Evolutionary conservation across 1,140 invertebrate species (phyloP), one percentile per base, ranked within the genome.

Genomic region (Papilio machaon): DNA sequence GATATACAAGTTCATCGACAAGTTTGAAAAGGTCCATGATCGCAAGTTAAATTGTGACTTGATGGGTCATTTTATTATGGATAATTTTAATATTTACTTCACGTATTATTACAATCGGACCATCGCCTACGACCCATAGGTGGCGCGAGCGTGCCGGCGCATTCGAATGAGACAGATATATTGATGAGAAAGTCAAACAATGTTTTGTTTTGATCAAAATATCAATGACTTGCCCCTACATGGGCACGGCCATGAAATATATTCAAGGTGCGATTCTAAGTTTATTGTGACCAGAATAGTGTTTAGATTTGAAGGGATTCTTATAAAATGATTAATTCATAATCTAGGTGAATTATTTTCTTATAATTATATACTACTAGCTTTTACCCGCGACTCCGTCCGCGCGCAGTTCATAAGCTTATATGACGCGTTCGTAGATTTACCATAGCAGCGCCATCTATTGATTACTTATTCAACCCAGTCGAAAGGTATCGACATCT

Each of bases 171-270:
- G 81, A 82, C 60, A 80, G 78, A 79, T 81, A 81, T 83, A 81
- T 77, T 81, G 78, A 85, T 86, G 86, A 85, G 87, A 89, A 87
- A 87, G 83, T 83, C 79, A 81, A 81, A 83, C 82, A 83, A 79
- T 81, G 83, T 84, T 84, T 82, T 87, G 84, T 85, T 87, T 84
- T 84, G 81, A 85, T 85, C 85, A 84, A 83, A 87, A 87, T 87
- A 87, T 87, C 86, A 85, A 86, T 83, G 81, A 81, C 81, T 79
- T 78, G 60, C 38, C 83, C 82, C 80, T 81, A 83, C 52, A 84
- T 84, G 82, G 82, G 46, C 30, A 35, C 52, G 73, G 17, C n/a
- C 5, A 76, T 76, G 19, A 76, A 76, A 76, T 76, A 76, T 76
- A 76, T 76, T 76, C 46, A 52, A 30, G 10, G n/a, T 49, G 23